A percentile compares a stretch with the other conserved stretches of the same genome.
phyloP scores from a whole-genome alignment of 2,113 vertebrate genomes.

The Cyanoliseus patagonus region DNA sequence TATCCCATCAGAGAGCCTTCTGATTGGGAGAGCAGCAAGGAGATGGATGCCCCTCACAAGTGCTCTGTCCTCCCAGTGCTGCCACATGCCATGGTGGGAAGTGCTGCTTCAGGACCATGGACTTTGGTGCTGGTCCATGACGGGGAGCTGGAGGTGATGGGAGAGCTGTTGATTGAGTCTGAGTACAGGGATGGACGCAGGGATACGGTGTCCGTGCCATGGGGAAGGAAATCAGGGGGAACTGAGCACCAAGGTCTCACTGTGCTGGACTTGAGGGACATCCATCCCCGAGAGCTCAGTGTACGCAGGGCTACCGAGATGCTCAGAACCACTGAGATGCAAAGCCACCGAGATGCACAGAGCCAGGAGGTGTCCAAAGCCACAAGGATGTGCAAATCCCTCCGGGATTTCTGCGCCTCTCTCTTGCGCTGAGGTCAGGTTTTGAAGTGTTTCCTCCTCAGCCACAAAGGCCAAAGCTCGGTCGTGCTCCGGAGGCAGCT shows the following conservation, averaged over 20 bases:
- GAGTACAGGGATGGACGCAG: not conserved
- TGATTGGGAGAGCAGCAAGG: fast-evolving
- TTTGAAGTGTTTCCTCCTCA: not conserved
- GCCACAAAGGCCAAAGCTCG: not conserved
- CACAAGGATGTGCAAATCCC: not conserved
- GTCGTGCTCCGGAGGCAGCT: not conserved
- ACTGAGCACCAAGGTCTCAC: not conserved
- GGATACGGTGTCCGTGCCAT: not conserved
- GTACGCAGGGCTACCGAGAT: not conserved
- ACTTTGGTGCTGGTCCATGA: not conserved
- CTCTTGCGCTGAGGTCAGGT: not conserved
- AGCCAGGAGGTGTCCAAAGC: not conserved
- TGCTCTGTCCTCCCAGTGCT: not conserved
- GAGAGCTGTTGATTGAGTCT: fast-evolving
- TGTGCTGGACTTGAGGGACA: fast-evolving
- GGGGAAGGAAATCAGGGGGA: not conserved
- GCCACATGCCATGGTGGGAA: not conserved
- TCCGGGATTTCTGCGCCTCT: not conserved
- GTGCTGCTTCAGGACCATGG: fast-evolving
- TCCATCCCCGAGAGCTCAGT: not conserved
- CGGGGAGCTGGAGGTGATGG: not conserved
- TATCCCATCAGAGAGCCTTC: not conserved
- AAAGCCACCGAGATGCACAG: fast-evolving
- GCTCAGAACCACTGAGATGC: fast-evolving
- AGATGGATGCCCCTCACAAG: fast-evolving